Base-by-base conservation (phyloP, 2,888 invertebrate species). In the Caenorhabditis afra region DNA sequence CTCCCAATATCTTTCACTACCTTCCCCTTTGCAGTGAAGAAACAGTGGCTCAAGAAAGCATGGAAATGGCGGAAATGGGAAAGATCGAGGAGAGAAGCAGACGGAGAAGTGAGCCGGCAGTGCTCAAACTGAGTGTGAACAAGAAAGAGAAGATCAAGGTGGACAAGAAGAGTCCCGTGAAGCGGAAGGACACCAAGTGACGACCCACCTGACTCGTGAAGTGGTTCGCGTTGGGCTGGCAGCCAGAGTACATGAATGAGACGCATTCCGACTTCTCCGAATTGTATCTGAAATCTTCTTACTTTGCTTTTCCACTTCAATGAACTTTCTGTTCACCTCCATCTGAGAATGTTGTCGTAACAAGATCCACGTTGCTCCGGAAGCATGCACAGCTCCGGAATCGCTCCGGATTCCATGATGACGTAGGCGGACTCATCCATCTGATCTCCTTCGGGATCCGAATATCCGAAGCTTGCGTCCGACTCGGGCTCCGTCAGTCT, bases 151-250 rank as follows among this genome's bases (percentile, higher is more conserved):
- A 86, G 20, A 57, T 71, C 18, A 62, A 64, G 14, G 5, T 71
- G 29, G 64, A 71, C 0, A 64, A 35, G 16, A 71, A 41, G 35
- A 1, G 23, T 7, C 55, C 62, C 12, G 57, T 50, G 0, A 14
- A 10, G 1, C 14, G 71, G 29, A 71, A 71, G 39, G 71, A 71
- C 20, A 71, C 64, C 3, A 65, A 55, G 47, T 71, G 95, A 96
- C 57, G 93, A 93, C 52, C 92, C 91, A 90, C 94, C 93, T 79
- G 50, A 0, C 93, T 92, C 10, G 90, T 90, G 91, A 94, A 96
- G 91, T 95, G 93, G 90, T 97, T 97, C 18, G 93, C 93, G 90
- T 97, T 98, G 64, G 96, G 96, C 65, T 94, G 93, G 89, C 97
- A 97, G 20, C 97, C 97, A 53, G 95, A 94, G 90, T 94, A 97